Base-by-base conservation (phyloP, 2,797 vertebrate genomes). In the Fistularia commersonii region DNA sequence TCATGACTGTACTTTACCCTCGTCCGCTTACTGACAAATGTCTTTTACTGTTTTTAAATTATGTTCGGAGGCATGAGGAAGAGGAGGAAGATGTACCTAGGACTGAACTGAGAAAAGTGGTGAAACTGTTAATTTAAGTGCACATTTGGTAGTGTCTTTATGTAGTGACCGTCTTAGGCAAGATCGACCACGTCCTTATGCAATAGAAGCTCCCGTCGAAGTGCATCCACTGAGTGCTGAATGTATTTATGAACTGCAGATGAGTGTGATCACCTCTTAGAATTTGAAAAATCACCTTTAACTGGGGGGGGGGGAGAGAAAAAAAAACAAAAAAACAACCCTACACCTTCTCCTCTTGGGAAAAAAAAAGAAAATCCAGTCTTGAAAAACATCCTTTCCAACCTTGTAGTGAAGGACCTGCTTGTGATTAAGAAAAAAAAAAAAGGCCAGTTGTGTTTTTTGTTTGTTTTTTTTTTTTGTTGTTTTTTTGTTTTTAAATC, bases 41-140 rank as follows among this genome's bases (percentile, higher is more conserved):
- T 58, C 48, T 74, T 72, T 80, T 61, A 77, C 55, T 71, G 52
- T 76, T 65, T 76, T 81, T 82, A 85, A 87, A 66, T 86, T 70
- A 77, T 81, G 68, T 66, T 82, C 39, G 54, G 45, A 76, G 54
- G 3, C 47, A 53, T 56, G 45, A 76, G 54, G 3, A 47, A 51
- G 61, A 53, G 55, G 59, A 63, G 60, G 56, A 69, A 37, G 34
- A 61, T 65, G 62, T 63, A 32, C 45, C 64, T 5, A 15, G 38
- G 1, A 45, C 39, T 34, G 41, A 44, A 45, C 37, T 11, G 67
- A 66, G 58, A 53, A 60, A 41, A 47, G 46, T 51, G 56, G 52
- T 63, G 32, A 61, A 84, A 76, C 80, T 83, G 53, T 81, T 80
- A 75, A 82, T 80, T 84, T 81, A 82, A 84, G 68, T 85, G 79